phyloP scores from a whole-genome alignment of 2,113 vertebrate species.

The Ellobius talpinus region DNA sequence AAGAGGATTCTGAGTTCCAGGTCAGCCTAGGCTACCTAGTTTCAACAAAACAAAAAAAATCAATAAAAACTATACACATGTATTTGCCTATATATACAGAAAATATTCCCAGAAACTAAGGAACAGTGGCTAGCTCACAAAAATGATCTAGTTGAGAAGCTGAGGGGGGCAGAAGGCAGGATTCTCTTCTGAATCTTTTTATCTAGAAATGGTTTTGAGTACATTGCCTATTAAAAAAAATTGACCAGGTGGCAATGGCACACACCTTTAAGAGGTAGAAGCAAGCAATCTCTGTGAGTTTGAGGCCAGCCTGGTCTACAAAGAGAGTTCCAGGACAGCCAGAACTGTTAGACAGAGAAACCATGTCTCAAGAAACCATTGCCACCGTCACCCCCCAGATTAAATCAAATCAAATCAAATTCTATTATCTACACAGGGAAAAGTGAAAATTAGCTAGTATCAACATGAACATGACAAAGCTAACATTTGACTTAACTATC shows the following conservation, averaged over 20 bases:
- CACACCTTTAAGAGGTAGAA: neutral
- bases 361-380: neutral
- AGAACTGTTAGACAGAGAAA: neutral
- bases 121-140: neutral
- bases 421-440: conserved; percentile 4
- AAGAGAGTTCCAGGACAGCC: neutral
- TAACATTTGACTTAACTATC: conserved; percentile 24
- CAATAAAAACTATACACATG: neutral
- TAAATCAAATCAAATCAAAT: neutral
- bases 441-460: conserved; percentile 37
- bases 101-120: conserved; percentile 28
- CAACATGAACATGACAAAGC: neutral
- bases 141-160: neutral
- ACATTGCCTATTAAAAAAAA: neutral
- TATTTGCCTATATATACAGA: too few relatives aligned
- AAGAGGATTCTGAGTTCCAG: neutral
- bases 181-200: conserved; percentile 17
- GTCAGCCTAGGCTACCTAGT: neutral
- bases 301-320: neutral
- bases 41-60: neutral
- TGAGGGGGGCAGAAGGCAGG: neutral
- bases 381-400: neutral
- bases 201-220: neutral
- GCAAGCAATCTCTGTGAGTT: neutral
- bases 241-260: neutral